Evolutionary conservation across 1,140 invertebrate species (phyloP), one percentile per base, ranked within the genome.

Genomic region (Ips nitidus): DNA sequence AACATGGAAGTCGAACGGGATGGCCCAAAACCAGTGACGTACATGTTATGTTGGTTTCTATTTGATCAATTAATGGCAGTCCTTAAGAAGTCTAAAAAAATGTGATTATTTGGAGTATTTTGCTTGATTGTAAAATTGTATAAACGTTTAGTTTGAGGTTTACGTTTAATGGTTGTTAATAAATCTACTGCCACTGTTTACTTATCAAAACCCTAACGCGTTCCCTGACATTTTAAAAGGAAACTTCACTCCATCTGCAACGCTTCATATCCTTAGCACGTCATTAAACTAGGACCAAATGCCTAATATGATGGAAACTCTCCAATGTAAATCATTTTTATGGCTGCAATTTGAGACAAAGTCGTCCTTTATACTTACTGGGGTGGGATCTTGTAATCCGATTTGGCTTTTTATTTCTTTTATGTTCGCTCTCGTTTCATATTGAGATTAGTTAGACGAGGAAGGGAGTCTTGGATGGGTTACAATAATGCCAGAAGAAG

Each of bases 351-450:
- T 65, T 55, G 41, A 55, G 50, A 65, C 62, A 65, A 65, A 65
- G 62, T 65, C 52, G 6, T 22, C 41, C 62, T 55, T 65, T 65
- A 55, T 42, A 55, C 55, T n/a, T 55, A 41, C 40, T 36, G 52
- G 62, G 62, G 62, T 65, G 50, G 52, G 52, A 65, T 65, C 52
- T 55, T 65, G 62, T 65, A 65, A 65, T 53, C 47, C 62, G 62
- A 65, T 65, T 65, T 55, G n/a, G 62, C 37, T 8, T 62, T 62
- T 62, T 62, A 62, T 62, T 22, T 62, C 60, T 62, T 59, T 62
- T 62, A 36, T 52, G n/a, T 7, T 8, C 22, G 42, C 5, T 47
- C 8, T 45, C 62, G 50, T 65, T 45, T 65, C 42, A 22, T 41
- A 47, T 63, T 50, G 37, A 7, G 22, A 22, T 22, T 22, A 22